Percentiles rank a stretch among this genome's conserved stretches.
phyloP scores from a whole-genome alignment of 1,140 invertebrate genomes.

The Lanistes nyassanus region DNA sequence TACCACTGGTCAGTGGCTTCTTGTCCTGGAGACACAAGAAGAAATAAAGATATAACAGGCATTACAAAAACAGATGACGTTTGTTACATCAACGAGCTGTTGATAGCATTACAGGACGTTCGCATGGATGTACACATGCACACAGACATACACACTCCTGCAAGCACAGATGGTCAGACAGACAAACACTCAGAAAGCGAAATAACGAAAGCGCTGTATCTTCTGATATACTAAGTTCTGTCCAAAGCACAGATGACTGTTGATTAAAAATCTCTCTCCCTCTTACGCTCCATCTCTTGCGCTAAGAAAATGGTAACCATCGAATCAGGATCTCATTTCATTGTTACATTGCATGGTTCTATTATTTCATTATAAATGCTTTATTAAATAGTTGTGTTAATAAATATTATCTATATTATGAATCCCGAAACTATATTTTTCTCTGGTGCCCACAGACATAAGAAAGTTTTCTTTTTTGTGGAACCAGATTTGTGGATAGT shows the following conservation, averaged over 20 bases:
- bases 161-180: neutral
- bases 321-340: too few relatives aligned
- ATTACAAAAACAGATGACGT: too few relatives aligned
- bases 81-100: neutral
- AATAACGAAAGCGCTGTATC: neutral
- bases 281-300: neutral
- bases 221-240: neutral
- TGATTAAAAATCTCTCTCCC: neutral
- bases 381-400: too few relatives aligned
- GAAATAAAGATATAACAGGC: too few relatives aligned
- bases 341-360: too few relatives aligned
- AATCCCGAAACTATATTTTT: slow-evolving; percentile 1
- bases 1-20: slow-evolving; percentile 88
- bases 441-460: too few relatives aligned
- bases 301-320: too few relatives aligned
- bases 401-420: neutral
- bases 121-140: neutral
- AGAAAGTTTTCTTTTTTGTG: too few relatives aligned
- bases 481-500: too few relatives aligned
- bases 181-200: neutral
- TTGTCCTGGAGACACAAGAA: slow-evolving; percentile 71
- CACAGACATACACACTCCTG: neutral
- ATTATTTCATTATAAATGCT: too few relatives aligned
- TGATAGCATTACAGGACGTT: neutral
- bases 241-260: neutral